These are phyloP conservation scores for Pseudococcus viburni DNA, from an alignment of 2,888 invertebrate species.

Conservation along the genomic window DNA sequence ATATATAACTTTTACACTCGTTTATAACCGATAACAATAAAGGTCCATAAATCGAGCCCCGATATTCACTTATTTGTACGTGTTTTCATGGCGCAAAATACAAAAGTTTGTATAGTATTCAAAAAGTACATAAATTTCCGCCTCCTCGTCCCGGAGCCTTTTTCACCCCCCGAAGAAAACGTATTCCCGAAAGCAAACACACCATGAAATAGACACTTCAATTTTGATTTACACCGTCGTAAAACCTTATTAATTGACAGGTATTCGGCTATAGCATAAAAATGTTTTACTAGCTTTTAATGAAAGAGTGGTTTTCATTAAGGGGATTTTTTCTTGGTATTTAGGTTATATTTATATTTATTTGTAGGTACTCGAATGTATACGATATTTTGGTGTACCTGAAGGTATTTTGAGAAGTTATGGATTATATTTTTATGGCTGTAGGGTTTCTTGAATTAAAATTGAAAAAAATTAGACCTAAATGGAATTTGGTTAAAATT, in stretches of 20 bases:
- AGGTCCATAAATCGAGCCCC: constrained; percentile 23
- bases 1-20: constrained; percentile 20
- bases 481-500: too few relatives aligned
- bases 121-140: constrained; percentile 51
- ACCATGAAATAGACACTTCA: constrained; percentile 52
- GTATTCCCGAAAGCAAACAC: constrained; percentile 49
- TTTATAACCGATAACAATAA: constrained; percentile 25
- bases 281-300: neutral
- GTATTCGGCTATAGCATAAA: neutral
- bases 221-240: constrained; percentile 17
- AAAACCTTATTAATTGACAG: constrained; percentile 38
- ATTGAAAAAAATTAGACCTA: too few relatives aligned
- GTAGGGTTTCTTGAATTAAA: too few relatives aligned
- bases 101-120: constrained; percentile 34
- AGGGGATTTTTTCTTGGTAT: neutral
- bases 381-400: too few relatives aligned
- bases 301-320: neutral
- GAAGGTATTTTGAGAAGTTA: too few relatives aligned
- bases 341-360: neutral
- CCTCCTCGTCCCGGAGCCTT: neutral
- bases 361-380: too few relatives aligned
- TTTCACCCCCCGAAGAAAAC: constrained; percentile 19
- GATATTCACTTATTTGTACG: constrained; percentile 48
- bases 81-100: neutral
- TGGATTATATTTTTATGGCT: too few relatives aligned